Conservation (phyloP, 2,797 vertebrate species). For the Pteronotus mesoamericanus region DNA sequence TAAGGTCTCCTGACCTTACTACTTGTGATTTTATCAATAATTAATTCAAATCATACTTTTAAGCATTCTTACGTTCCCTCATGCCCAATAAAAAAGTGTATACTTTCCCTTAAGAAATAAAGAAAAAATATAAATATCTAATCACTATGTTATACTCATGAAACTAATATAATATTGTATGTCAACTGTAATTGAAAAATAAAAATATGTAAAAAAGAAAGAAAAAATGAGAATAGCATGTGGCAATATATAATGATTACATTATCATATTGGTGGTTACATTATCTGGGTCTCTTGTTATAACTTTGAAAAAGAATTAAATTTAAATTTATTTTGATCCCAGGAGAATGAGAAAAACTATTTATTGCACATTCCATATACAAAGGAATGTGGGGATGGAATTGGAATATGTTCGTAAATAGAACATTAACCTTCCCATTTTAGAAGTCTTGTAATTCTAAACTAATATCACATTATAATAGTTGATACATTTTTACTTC, state of each 20-base stretch:
- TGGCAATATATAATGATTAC: not conserved
- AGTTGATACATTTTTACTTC: not conserved
- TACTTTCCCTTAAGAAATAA: not conserved
- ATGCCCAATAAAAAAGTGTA: not conserved
- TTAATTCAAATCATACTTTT: not conserved
- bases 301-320: slow-evolving; percentile 20
- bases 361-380: slow-evolving; percentile 45
- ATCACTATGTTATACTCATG: not conserved
- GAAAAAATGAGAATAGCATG: not conserved
- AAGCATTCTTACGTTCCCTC: not conserved
- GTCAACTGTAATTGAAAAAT: not conserved
- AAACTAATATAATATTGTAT: not conserved
- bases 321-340: slow-evolving; percentile 22
- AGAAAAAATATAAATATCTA: not conserved
- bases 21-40: not conserved
- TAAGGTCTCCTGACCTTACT: not conserved
- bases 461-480: slow-evolving; percentile 6
- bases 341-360: slow-evolving; percentile 31
- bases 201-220: not conserved
- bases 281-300: not conserved
- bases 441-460: slow-evolving; percentile 25
- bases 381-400: slow-evolving; percentile 57
- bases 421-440: slow-evolving; percentile 53
- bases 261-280: not conserved
- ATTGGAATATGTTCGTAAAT: slow-evolving; percentile 35